These are phyloP conservation scores for Pygoscelis antarcticus DNA, from an alignment of 2,113 vertebrate genomes.

Conservation along the genomic window DNA sequence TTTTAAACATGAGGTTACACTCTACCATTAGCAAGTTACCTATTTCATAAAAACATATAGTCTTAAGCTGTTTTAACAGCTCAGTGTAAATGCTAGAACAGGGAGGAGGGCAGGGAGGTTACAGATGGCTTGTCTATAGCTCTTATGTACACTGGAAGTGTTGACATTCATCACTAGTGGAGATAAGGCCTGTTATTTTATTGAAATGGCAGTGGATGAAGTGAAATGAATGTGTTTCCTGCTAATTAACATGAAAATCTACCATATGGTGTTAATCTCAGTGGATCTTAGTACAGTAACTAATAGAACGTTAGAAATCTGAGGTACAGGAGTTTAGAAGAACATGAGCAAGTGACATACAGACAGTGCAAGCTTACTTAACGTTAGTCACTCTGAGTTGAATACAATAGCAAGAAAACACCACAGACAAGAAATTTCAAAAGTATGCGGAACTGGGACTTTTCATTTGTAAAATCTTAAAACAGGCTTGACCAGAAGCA, in stretches of 20 bases:
- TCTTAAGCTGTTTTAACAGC: background rate
- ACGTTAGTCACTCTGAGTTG: background rate
- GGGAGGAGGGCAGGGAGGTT: background rate
- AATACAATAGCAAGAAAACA: background rate
- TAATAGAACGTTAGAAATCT: background rate
- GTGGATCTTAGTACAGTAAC: background rate
- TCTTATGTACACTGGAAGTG: background rate
- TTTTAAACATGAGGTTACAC: background rate
- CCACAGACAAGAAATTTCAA: background rate
- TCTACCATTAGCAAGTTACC: background rate
- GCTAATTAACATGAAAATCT: background rate
- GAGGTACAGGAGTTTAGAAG: background rate
- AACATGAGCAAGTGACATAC: background rate
- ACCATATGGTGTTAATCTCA: background rate
- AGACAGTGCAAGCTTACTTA: background rate
- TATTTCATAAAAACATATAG: background rate
- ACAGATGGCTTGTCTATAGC: background rate
- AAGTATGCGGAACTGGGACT: background rate
- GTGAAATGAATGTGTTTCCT: background rate
- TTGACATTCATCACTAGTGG: background rate
- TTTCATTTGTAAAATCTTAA: background rate
- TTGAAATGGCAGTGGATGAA: background rate
- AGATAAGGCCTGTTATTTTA: background rate
- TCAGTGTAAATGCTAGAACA: background rate
- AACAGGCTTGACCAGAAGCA: background rate